These are phyloP conservation scores for Antechinus stuartii DNA, from an alignment of 2,113 vertebrate species.

Conservation along the genomic window DNA sequence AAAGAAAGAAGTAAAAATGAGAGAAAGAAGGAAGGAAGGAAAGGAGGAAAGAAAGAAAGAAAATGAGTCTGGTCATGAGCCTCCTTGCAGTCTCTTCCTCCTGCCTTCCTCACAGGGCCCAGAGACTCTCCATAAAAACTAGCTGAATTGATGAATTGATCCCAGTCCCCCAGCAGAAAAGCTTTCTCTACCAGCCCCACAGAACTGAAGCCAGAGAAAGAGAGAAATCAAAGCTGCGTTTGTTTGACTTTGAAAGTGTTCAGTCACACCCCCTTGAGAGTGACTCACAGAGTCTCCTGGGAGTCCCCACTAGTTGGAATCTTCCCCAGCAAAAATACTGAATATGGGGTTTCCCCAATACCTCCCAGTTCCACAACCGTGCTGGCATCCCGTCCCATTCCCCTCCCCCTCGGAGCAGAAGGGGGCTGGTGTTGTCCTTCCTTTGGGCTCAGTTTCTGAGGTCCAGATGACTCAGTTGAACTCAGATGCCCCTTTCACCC, in stretches of 20 bases:
- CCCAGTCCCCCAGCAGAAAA: background rate
- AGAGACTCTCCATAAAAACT: background rate
- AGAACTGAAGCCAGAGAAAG: background rate
- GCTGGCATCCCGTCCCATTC: background rate
- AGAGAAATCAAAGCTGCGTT: background rate
- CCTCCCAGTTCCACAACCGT: background rate
- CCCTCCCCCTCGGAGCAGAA: background rate
- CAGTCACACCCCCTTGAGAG: conserved; percentile 1
- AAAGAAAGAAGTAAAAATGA: no score
- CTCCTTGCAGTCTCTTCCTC: background rate
- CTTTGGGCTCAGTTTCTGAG: background rate
- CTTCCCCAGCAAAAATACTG: conserved; percentile 1
- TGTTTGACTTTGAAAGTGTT: background rate
- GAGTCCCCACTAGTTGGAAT: conserved; percentile 5
- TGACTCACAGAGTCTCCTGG: background rate
- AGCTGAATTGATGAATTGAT: conserved; percentile 8
- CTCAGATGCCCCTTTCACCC: background rate
- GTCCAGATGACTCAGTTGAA: background rate
- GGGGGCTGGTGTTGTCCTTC: background rate
- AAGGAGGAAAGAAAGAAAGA: background rate
- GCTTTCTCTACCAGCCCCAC: background rate
- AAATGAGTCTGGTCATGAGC: background rate
- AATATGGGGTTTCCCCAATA: background rate
- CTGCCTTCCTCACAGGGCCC: background rate
- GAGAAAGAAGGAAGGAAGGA: no score